Conservation (phyloP, 2,113 vertebrate species). For the Corvus cornix region DNA sequence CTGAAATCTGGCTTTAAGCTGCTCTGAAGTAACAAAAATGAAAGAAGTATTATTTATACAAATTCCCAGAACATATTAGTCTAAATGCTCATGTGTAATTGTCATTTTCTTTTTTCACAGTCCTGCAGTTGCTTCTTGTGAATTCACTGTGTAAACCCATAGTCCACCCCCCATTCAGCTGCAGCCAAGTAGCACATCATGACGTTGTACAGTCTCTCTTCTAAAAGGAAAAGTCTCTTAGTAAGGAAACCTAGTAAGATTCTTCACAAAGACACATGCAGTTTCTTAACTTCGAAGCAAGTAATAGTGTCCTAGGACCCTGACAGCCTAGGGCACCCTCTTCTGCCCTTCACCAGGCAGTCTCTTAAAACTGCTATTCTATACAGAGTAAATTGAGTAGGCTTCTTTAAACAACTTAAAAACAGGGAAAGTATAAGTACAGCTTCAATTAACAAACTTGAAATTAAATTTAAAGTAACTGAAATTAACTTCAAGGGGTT, state of each 20-base stretch:
- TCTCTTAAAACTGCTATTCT: not conserved
- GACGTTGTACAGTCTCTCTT: fast-evolving
- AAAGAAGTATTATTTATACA: not conserved
- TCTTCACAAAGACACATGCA: not conserved
- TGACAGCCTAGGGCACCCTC: not conserved
- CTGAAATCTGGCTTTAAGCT: not conserved
- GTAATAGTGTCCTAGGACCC: not conserved
- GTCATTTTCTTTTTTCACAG: not conserved
- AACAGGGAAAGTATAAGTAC: not conserved
- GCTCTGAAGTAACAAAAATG: not conserved
- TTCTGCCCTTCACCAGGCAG: not conserved
- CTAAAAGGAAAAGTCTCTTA: not conserved
- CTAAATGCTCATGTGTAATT: not conserved
- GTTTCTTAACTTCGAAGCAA: not conserved
- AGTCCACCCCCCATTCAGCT: not conserved
- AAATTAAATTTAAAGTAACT: not conserved
- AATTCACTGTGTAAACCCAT: not conserved
- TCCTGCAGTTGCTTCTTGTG: not conserved
- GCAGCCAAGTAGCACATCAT: not conserved
- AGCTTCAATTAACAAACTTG: not conserved
- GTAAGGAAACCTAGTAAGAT: not conserved
- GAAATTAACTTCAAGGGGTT: not conserved
- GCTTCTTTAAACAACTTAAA: not conserved
- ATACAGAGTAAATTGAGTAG: not conserved
- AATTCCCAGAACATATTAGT: not conserved